These are phyloP conservation scores for Xiphophorus maculatus DNA, from an alignment of 2,113 vertebrate genomes.

Conservation along the genomic window DNA sequence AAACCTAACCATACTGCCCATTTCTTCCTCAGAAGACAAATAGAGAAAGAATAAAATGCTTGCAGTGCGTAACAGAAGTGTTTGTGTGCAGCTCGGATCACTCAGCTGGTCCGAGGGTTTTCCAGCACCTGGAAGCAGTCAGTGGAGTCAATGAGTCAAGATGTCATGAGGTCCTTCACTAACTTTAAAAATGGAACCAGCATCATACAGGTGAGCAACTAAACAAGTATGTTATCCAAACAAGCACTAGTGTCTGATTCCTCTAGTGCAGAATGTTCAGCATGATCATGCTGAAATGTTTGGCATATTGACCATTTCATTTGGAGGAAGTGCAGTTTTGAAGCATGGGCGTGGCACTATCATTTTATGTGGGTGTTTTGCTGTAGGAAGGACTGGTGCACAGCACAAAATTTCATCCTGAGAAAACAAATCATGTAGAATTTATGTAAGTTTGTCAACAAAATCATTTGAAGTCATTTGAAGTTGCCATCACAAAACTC, in stretches of 20 bases:
- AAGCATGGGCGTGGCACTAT: no score
- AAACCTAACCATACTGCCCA: not conserved
- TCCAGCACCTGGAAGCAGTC: constrained; percentile 89
- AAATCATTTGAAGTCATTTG: not conserved
- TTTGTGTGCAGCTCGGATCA: constrained; percentile 81
- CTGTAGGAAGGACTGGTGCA: not conserved
- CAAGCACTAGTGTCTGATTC: not conserved
- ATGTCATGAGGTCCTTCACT: constrained; percentile 94
- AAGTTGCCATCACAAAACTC: not conserved
- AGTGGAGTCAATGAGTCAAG: constrained; percentile 90
- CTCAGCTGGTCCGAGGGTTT: constrained; percentile 88
- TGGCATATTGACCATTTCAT: not conserved
- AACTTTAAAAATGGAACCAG: constrained; percentile 94
- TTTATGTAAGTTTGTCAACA: not conserved
- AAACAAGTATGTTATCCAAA: not conserved
- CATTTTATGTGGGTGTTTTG: not conserved
- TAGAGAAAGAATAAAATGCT: not conserved
- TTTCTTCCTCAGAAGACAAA: not conserved
- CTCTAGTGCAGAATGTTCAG: not conserved
- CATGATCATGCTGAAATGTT: not conserved
- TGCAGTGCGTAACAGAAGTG: not conserved
- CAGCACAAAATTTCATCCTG: not conserved
- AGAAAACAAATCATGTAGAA: not conserved
- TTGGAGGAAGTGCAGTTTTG: no score
- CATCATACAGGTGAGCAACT: constrained; percentile 87